phyloP scores from a whole-genome alignment of 2,888 invertebrate species.

The Petrolisthes cinctipes region DNA sequence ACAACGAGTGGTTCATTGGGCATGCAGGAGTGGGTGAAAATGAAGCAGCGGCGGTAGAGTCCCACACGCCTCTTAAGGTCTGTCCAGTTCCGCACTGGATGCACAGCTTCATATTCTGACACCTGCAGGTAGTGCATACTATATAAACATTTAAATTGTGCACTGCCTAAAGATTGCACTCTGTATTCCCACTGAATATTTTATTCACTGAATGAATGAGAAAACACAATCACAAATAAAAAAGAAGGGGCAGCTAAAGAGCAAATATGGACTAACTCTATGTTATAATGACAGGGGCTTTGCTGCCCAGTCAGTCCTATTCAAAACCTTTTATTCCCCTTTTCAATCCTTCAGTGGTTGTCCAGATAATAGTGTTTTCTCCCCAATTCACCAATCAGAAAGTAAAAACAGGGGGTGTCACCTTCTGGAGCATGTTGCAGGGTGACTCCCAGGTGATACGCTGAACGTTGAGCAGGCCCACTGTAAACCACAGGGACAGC shows the following conservation, averaged over 20 bases:
- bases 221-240: not conserved
- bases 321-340: not conserved
- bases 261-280: not conserved
- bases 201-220: too few species aligned
- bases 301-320: too few species aligned
- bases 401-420: constrained; percentile 67
- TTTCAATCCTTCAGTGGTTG: not conserved
- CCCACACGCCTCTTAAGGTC: constrained; percentile 79
- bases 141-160: too few species aligned
- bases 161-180: too few species aligned
- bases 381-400: not conserved
- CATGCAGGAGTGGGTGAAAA: constrained; percentile 79
- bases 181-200: too few species aligned
- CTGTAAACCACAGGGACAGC: constrained; percentile 78
- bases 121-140: constrained; percentile 71
- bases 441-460: constrained; percentile 79
- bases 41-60: constrained; percentile 77
- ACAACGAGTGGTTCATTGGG: constrained; percentile 80
- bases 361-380: not conserved
- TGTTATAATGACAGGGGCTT: too few species aligned
- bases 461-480: constrained; percentile 77
- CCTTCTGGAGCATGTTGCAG: constrained; percentile 79
- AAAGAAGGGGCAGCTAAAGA: not conserved
- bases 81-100: constrained; percentile 78
- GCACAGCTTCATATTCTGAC: constrained; percentile 80